Base-by-base conservation (phyloP, 2,113 vertebrate genomes). In the Nothobranchius kuhntae region DNA sequence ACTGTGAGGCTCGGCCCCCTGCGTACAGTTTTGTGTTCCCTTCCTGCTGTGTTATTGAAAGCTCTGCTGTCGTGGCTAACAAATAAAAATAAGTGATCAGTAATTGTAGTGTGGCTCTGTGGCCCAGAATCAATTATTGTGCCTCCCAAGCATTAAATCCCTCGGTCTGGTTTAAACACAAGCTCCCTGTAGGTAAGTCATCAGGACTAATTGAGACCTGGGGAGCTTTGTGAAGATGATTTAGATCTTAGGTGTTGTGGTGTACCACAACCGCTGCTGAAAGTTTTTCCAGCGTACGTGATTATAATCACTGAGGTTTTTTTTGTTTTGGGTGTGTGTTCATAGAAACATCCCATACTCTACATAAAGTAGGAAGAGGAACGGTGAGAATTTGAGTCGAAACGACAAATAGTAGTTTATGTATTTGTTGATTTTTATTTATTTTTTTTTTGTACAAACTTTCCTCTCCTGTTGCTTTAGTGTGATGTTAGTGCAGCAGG, bases 171-270 rank as follows among this genome's bases (percentile, higher is more conserved):
- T 85, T 86, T 85, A 78, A 86, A 87, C 87, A 87, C 85, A 50
- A 66, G 75, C 79, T 91, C 89, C 91, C 87, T 50, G 53, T 84
- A 76, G 91, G 85, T 82, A 53, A 86, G 78, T 90, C 88, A 94
- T 93, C 91, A 93, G 75, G 55, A 72, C 83, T 92, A 92, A 92
- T 93, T 91, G 80, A 90, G 85, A 91, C 72, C 89, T 89, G 80
- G 85, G 89, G 87, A 91, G 67, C 59, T 66, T 44, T 55, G 50
- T 14, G 50, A 58, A 55, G 46, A 69, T 12, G 4, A 46, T 30
- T 30, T 61, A 52, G 58, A 63, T 78, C 75, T 61, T 12, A 55
- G 52, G 3, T 70, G 61, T 52, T 58, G 57, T 68, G 52, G 61
- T 61, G 57, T 48, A 26, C 40, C 58, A 46, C 4, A 1, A 14